Base-by-base conservation (phyloP, 1,140 invertebrate genomes). In the Heliconius hermathena region DNA sequence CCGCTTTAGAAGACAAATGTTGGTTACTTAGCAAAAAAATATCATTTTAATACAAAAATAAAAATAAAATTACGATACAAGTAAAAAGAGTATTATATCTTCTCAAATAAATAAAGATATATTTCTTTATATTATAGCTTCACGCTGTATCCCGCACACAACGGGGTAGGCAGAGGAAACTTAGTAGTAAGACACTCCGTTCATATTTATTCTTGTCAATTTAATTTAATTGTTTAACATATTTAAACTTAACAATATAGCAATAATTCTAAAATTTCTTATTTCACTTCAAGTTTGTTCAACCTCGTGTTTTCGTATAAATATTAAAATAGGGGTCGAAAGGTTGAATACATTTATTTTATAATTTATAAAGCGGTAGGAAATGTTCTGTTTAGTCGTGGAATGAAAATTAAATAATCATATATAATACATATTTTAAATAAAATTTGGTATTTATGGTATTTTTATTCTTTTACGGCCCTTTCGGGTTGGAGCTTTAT, bases 261-360 rank as follows among this genome's bases (percentile, higher is more conserved):
- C 13, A 36, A 20, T 71, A 72, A 71, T 52, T 57, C 70, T 38
- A 77, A 77, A 77, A 72, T 16, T 52, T 71, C 41, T 49, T 46
- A 73, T 78, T 60, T 46, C 49, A 74, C 71, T 76, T 71, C 66
- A 78, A 82, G 87, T 88, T 86, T 84, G 83, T 84, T 88, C 84
- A 85, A 86, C 83, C 87, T 82, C 76, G 74, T 77, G 49, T 81
- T 81, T 77, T 80, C 41, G 80, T 84, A 87, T 85, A 83, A 83
- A 84, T 88, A 88, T 86, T 85, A 79, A 88, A 85, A 85, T 85
- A n/a, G 20, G 71, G 85, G 83, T 85, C 71, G 74, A 77, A 74
- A 84, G 82, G 85, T 86, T 76, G 77, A 78, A 81, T 81, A 76
- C 66, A 46, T 81, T 78, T 73, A 29, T 54, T 73, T 80, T 73